Evolutionary conservation across 1,140 invertebrate genomes (phyloP), one percentile per base, ranked within the genome.

Genomic region (Metaphire vulgaris): DNA sequence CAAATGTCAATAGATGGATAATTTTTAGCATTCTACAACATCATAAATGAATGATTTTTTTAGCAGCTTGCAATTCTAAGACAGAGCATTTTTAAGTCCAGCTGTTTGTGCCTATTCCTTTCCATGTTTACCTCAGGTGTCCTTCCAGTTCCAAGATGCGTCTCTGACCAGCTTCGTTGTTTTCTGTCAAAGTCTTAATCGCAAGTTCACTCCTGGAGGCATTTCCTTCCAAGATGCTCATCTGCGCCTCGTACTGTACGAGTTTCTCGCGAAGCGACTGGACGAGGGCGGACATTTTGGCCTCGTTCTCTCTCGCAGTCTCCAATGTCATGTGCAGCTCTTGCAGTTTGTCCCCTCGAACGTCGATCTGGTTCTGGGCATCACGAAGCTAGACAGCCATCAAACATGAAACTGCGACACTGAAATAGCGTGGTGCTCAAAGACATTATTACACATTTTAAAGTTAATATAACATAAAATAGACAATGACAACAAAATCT

Each of bases 61-160:
- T n/a, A n/a, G n/a, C n/a, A n/a, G n/a, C n/a, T n/a, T n/a, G n/a
- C n/a, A n/a, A n/a, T n/a, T n/a, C n/a, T n/a, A n/a, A n/a, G n/a
- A n/a, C n/a, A n/a, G n/a, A n/a, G n/a, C n/a, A n/a, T n/a, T n/a
- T n/a, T n/a, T n/a, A n/a, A n/a, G n/a, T n/a, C n/a, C n/a, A n/a
- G n/a, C n/a, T n/a, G n/a, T n/a, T n/a, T n/a, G n/a, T n/a, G n/a
- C n/a, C n/a, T n/a, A n/a, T n/a, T n/a, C n/a, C n/a, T n/a, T n/a
- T n/a, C n/a, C n/a, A n/a, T n/a, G n/a, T n/a, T n/a, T n/a, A n/a
- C n/a, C n/a, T n/a, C n/a, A n/a, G n/a, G n/a, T n/a, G n/a, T n/a
- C n/a, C n/a, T n/a, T 86, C 85, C 41, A 86, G 77, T 41, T 86
- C 83, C 2, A 83, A 29, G 32, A 86, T 83, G 75, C 82, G 83